phyloP scores from a whole-genome alignment of 2,113 vertebrate species.

The Dromaius novaehollandiae region DNA sequence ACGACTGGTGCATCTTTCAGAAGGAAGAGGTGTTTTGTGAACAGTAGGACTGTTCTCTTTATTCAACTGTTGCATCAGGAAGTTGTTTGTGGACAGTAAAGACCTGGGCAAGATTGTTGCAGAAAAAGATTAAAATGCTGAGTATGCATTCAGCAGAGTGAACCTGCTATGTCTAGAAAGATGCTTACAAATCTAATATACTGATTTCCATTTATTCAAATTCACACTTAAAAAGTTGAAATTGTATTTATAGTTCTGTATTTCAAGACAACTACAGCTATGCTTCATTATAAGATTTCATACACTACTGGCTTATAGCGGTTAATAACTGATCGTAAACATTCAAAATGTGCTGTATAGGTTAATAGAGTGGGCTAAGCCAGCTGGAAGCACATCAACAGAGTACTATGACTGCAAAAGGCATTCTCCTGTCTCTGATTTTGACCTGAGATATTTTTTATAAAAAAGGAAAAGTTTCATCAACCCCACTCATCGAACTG shows the following conservation, averaged over 20 bases:
- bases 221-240: not conserved
- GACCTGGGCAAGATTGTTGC: not conserved
- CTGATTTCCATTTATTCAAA: not conserved
- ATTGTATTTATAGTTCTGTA: not conserved
- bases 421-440: fast-evolving
- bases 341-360: not conserved
- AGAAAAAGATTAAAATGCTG: not conserved
- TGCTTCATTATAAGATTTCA: not conserved
- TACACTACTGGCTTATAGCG: not conserved
- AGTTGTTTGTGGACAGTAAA: slow-evolving; percentile 48
- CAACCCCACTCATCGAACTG: fast-evolving
- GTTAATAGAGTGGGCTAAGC: not conserved
- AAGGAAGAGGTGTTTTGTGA: slow-evolving; percentile 5
- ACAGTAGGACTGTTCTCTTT: not conserved
- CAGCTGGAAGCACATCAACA: not conserved
- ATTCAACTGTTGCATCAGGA: slow-evolving; percentile 53
- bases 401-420: not conserved
- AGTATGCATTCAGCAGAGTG: not conserved
- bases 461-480: not conserved
- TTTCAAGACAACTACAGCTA: not conserved
- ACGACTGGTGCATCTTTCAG: not conserved
- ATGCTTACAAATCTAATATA: not conserved
- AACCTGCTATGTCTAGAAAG: not conserved
- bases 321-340: not conserved
- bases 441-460: not conserved